These are phyloP conservation scores for Eledone cirrhosa DNA, from an alignment of 2,888 invertebrate genomes.

Conservation along the genomic window DNA sequence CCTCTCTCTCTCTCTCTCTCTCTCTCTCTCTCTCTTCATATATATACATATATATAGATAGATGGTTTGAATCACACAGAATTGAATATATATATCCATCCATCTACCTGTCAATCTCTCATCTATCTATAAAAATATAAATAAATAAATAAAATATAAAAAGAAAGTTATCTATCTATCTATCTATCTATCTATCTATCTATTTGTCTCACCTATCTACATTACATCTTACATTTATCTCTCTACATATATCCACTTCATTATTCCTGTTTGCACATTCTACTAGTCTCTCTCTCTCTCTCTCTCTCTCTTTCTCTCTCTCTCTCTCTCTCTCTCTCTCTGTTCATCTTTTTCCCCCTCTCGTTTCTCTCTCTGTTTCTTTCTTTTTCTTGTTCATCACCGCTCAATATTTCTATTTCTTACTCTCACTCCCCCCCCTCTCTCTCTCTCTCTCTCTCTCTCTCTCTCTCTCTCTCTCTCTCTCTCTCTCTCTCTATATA, in stretches of 20 bases:
- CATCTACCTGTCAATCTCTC: neutral
- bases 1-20: neutral
- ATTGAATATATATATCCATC: neutral
- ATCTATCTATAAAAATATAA: neutral
- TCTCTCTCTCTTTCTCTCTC: neutral
- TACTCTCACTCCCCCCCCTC: neutral
- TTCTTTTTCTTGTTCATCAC: neutral
- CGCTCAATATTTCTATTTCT: neutral
- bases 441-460: neutral
- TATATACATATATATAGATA: too few species aligned
- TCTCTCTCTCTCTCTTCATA: neutral
- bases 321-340: neutral
- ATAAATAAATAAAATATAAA: too few species aligned
- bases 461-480: neutral
- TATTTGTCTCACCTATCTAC: neutral
- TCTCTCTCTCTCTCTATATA: neutral
- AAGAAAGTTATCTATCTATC: neutral
- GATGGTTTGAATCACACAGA: neutral
- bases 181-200: neutral
- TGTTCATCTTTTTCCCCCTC: neutral
- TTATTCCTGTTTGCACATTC: too few species aligned
- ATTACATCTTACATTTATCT: too few species aligned
- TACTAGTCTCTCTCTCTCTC: neutral
- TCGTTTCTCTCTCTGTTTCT: neutral
- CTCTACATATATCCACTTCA: too few species aligned